Percentiles rank a stretch among this genome's conserved stretches.
These are phyloP conservation scores for Spongilla lacustris DNA, from an alignment of 37 sponge, comb jelly and placozoan species.

Conservation along the genomic window DNA sequence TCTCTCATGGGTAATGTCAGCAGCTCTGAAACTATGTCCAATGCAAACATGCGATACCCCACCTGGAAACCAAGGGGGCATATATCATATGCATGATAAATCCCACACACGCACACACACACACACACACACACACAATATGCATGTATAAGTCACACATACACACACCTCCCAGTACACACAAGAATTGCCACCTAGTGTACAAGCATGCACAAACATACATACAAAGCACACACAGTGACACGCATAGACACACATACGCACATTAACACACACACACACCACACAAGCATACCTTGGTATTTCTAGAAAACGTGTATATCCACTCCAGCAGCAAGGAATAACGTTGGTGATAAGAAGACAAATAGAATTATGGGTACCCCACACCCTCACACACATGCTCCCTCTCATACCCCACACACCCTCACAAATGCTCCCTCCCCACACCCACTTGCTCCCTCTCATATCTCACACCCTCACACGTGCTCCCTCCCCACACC, in stretches of 20 bases:
- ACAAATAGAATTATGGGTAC: background rate
- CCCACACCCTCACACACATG: too few species aligned
- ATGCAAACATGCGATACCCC: constrained; percentile 62
- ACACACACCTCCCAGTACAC: too few species aligned
- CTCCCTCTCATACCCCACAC: background rate
- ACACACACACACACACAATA: constrained; percentile 4
- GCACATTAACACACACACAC: constrained; percentile 2
- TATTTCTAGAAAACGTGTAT: constrained; percentile 72
- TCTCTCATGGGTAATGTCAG: constrained; percentile 9
- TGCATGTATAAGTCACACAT: too few species aligned
- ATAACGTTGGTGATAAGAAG: constrained; percentile 21
- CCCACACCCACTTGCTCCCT: too few species aligned
- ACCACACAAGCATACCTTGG: constrained; percentile 35
- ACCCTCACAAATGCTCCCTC: too few species aligned
- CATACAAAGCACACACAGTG: background rate
- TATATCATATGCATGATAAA: background rate
- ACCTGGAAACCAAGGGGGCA: constrained; percentile 29
- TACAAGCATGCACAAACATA: background rate
- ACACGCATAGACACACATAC: background rate
- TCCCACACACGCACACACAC: background rate
- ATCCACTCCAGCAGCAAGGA: constrained; percentile 67
- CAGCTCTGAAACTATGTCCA: constrained; percentile 59
- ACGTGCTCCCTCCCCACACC: background rate
- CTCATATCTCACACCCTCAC: background rate
- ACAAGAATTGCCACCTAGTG: too few species aligned